Conservation (phyloP, 2,888 invertebrate species). For the Pterobdella sp. region DNA sequence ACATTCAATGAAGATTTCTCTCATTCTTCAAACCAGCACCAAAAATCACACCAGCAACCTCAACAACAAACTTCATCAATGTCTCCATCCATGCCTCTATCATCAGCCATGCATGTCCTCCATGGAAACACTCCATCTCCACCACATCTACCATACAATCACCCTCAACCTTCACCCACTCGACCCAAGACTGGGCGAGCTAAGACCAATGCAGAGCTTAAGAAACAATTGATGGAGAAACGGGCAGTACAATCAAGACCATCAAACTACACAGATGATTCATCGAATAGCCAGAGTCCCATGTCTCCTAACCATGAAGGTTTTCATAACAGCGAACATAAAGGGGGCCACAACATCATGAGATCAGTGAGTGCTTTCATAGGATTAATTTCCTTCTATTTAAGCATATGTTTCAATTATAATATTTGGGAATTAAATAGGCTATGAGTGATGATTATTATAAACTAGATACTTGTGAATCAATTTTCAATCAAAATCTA, state of each 20-base stretch:
- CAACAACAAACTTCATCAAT: slow-evolving; percentile 15
- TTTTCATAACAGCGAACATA: background rate
- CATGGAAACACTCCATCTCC: slow-evolving; percentile 22
- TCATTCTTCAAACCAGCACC: slow-evolving; percentile 10
- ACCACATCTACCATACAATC: slow-evolving; percentile 7
- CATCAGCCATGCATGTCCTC: slow-evolving; percentile 21
- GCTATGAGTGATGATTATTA: too few species aligned
- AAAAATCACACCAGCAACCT: background rate
- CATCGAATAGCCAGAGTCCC: slow-evolving; percentile 4
- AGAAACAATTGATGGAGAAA: slow-evolving; percentile 34
- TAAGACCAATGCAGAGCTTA: slow-evolving; percentile 35
- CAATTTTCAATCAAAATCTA: too few species aligned
- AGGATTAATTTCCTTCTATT: too few species aligned
- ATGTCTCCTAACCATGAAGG: background rate
- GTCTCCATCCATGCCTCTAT: slow-evolving; percentile 17
- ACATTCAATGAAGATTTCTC: background rate
- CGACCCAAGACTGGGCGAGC: slow-evolving; percentile 31
- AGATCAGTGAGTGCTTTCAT: too few species aligned
- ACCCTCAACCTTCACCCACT: background rate
- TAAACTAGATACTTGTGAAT: too few species aligned
- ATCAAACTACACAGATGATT: background rate
- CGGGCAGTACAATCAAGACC: slow-evolving; percentile 21
- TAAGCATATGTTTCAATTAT: too few species aligned
- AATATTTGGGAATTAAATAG: too few species aligned
- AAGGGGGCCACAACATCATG: background rate